Base-by-base conservation (phyloP, 2,113 vertebrate genomes). In the Percina caprodes region DNA sequence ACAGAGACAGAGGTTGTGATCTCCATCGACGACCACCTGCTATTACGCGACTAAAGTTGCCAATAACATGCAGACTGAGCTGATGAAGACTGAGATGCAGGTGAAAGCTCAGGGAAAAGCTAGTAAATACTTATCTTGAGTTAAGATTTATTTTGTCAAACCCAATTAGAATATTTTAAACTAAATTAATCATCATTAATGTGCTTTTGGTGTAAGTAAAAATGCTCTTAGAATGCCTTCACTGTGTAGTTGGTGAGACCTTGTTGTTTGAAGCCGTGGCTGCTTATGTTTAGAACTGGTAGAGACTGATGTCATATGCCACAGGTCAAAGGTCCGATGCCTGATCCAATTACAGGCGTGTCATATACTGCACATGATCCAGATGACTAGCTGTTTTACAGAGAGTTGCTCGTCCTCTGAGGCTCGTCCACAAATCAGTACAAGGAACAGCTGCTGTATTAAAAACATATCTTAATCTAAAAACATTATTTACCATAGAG, bases 331-430 rank as follows among this genome's bases (percentile, higher is more conserved):
- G 92, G 88, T 93, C 75, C 49, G 54, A 74, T 52, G 77, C 81
- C 80, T 87, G 89, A 92, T 87, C 93, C 91, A 90, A 89, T 93
- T 94, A 91, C 88, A 90, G 84, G 80, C 88, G 70, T 89, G 90
- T 87, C 90, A 90, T 87, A 80, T 84, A 88, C 84, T 88, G 82
- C 86, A 87, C 83, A 83, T 87, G 91, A 92, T 86, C 83, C 85
- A 82, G 74, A 88, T 62, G 79, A 77, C 84, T 82, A 75, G 79
- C 82, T 87, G 21, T 72, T 86, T 56, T 48, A 48, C 60, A 46
- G 54, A 69, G 83, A 85, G 62, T 3, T 46, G 45, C 70, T 65
- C 33, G 61, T 58, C 66, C 72, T 83, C 52, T 26, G 58, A 74
- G 46, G 66, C 78, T 73, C 42, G 2, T 83, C 74, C 52, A 35